A percentile compares a stretch with the other conserved stretches of the same genome.
These are phyloP conservation scores for Zosterops hypoxanthus DNA, from an alignment of 2,113 vertebrate species.

Conservation along the genomic window DNA sequence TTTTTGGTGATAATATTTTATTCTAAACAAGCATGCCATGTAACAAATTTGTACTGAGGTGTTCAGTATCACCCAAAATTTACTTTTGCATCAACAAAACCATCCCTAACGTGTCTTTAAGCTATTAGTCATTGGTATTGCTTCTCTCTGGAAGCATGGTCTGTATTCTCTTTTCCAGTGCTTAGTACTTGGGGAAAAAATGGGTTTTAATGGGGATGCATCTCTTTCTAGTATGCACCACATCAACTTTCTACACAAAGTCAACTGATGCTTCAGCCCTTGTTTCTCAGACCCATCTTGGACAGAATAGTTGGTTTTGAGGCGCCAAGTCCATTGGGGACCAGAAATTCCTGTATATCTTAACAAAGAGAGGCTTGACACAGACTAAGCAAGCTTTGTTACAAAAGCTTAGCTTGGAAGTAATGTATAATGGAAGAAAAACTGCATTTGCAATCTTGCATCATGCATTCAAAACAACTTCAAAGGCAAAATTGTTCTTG, in stretches of 20 bases:
- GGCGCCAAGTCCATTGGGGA: accelerated
- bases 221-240: neutral
- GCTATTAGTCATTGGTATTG: neutral
- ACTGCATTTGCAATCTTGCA: neutral
- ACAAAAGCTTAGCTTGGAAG: slow-evolving; percentile 11
- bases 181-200: neutral
- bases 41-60: neutral
- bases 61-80: neutral
- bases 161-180: neutral
- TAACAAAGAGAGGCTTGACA: neutral
- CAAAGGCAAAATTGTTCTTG: slow-evolving; percentile 67
- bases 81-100: neutral
- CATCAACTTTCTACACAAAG: neutral
- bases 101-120: neutral
- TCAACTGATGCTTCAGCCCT: neutral
- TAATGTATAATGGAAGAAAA: neutral
- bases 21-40: neutral
- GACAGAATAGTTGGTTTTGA: neutral
- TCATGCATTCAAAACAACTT: neutral
- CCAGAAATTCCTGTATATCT: neutral
- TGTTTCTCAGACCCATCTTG: neutral
- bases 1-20: neutral
- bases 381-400: neutral
- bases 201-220: neutral
- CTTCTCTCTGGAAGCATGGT: neutral